phyloP scores from a whole-genome alignment of 2,797 vertebrate species.

The Podargus strigoides region DNA sequence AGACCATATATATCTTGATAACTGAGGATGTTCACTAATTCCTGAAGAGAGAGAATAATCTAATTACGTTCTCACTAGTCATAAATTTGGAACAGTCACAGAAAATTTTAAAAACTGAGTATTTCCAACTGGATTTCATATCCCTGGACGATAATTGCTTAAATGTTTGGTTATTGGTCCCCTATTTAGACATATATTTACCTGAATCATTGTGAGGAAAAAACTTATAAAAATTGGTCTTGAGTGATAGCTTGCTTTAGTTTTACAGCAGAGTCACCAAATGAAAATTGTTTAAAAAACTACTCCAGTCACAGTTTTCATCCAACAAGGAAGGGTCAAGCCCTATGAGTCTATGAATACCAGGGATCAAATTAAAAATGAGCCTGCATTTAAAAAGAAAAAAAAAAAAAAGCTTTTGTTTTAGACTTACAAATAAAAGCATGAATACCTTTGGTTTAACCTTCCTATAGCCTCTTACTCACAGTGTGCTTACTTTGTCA shows the following conservation, averaged over 20 bases:
- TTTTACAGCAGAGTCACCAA: neutral
- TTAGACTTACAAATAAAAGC: neutral
- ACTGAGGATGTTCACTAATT: neutral
- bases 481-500: neutral
- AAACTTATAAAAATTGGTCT: neutral
- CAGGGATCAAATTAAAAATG: neutral
- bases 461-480: neutral
- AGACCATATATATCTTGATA: neutral
- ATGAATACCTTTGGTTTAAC: neutral
- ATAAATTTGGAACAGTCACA: neutral
- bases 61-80: neutral
- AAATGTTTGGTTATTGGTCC: neutral
- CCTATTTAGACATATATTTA: neutral
- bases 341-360: neutral
- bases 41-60: conserved; percentile 25
- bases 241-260: neutral
- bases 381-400: neutral
- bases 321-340: neutral
- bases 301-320: neutral
- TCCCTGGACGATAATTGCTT: neutral
- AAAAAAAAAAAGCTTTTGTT: neutral
- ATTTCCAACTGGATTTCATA: neutral
- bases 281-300: neutral
- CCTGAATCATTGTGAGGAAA: neutral
- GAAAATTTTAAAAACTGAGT: neutral